A percentile compares a stretch with the other conserved stretches of the same genome.
Conservation (phyloP, 2,888 invertebrate genomes). For the Danaus chrysippus region DNA sequence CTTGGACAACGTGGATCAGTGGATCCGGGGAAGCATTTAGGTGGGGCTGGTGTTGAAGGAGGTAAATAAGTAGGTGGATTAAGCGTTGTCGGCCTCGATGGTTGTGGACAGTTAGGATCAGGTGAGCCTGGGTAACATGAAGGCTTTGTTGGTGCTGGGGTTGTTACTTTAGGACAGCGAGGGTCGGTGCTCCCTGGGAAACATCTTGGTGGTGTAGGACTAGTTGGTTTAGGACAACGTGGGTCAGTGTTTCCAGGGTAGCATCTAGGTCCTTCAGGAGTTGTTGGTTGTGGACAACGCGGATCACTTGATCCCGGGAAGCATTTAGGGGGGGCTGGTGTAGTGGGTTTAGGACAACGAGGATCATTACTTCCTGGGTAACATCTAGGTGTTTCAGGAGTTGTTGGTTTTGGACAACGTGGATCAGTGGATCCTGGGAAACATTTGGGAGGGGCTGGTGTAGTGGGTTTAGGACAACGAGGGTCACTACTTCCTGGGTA, state of each 20-base stretch:
- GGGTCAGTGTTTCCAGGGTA: conserved; percentile 36
- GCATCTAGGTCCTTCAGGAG: conserved; percentile 35
- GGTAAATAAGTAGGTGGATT: conserved; percentile 25
- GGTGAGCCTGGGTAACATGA: conserved; percentile 43
- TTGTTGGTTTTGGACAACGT: conserved; percentile 42
- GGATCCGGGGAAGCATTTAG: conserved; percentile 47
- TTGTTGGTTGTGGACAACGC: conserved; percentile 43
- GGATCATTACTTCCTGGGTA: conserved; percentile 50
- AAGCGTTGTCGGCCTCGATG: conserved; percentile 40
- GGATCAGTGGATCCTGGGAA: conserved; percentile 49
- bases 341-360: conserved; percentile 41
- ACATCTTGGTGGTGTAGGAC: conserved; percentile 38
- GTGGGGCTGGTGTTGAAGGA: conserved; percentile 36
- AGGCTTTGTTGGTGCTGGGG: conserved; percentile 32
- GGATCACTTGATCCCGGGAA: conserved; percentile 48
- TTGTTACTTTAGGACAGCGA: conserved; percentile 45
- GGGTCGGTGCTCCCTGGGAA: conserved; percentile 44
- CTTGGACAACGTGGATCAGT: conserved; percentile 39
- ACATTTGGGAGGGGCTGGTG: conserved; percentile 41
- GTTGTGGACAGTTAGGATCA: conserved; percentile 48
- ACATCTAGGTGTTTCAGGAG: conserved; percentile 32
- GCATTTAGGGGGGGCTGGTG: conserved; percentile 40
- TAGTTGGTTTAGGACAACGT: conserved; percentile 38
- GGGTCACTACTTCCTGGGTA: conserved; percentile 40
- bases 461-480: conserved; percentile 38